Base-by-base conservation (phyloP, 2,797 vertebrate genomes). In the Fringilla coelebs region DNA sequence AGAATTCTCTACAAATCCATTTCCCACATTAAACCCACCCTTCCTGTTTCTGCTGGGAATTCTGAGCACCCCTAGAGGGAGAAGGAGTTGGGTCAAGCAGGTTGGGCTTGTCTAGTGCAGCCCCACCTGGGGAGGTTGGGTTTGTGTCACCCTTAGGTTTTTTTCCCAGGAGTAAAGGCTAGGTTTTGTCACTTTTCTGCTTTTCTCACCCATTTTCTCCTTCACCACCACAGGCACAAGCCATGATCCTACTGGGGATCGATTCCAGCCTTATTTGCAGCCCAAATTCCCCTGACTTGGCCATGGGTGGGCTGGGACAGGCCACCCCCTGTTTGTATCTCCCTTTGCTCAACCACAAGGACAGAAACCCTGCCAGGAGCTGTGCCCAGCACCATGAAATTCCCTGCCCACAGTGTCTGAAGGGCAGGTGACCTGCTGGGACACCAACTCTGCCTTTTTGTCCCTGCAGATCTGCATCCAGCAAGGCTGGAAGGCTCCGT, bases 401-500 rank as follows among this genome's bases (percentile, higher is more conserved):
- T 24, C 71, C 43, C 32, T 38, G 26, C 45, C 57, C 6, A 2
- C 17, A 3, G 54, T 7, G 43, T 43, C 46, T 55, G 57, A 60
- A 45, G 34, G 60, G 36, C 76, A 58, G 62, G 32, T 38, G 68
- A 52, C 21, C 38, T 73, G 17, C 51, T 48, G 71, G 41, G 41
- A 55, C 52, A 85, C 36, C 80, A 55, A 34, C 9, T 4, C 32
- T 3, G 3, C 12, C 38, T 62, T 77, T 88, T 82, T 65, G 65
- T 52, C 15, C 49, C 65, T 58, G 8, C 67, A 99, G 99, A 99
- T 99, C 96, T 99, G 99, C 96, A 97, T 99, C 43, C 99, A 99
- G 97, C 99, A 99, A 65, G 99, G 99, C 32, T 99, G 99, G 99
- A 99, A 99, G 91, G 98, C 99, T 6, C 98, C 99, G 0, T 97